These are phyloP conservation scores for Allophyes oxyacanthae DNA, from an alignment of 2,888 invertebrate genomes.

Conservation along the genomic window DNA sequence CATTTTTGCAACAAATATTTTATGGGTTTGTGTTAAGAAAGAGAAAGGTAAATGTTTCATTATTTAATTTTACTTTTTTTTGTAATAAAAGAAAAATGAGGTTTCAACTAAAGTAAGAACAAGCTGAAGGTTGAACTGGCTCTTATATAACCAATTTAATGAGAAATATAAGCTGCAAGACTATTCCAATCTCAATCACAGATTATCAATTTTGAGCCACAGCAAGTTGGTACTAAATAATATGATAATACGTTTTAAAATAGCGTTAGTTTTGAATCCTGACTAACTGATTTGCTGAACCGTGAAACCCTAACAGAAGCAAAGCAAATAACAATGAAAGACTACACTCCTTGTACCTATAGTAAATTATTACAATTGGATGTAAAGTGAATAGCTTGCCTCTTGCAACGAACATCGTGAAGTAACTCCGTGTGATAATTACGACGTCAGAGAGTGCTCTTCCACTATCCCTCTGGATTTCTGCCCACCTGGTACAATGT, in stretches of 20 bases:
- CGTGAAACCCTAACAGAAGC: not conserved
- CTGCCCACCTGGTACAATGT: slow-evolving; percentile 5
- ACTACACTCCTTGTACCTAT: not conserved
- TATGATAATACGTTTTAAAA: no score
- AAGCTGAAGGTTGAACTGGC: no score
- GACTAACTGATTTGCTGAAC: not conserved
- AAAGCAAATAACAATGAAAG: slow-evolving; percentile 1
- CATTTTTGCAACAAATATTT: slow-evolving; percentile 33
- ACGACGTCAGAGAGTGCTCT: slow-evolving; percentile 4
- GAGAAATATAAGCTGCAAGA: no score
- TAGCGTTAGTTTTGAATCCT: not conserved
- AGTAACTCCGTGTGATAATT: not conserved
- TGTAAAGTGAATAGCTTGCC: not conserved
- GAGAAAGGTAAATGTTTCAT: not conserved
- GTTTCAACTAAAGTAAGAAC: not conserved
- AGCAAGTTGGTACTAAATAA: no score
- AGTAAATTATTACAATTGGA: slow-evolving; percentile 4
- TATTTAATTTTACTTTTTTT: not conserved
- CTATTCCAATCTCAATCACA: no score
- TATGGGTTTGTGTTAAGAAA: slow-evolving; percentile 12
- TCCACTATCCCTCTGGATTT: not conserved
- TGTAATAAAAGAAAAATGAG: not conserved
- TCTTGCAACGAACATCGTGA: not conserved
- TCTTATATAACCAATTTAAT: no score
- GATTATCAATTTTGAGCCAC: no score